Percentiles rank a stretch among this genome's conserved stretches.
These are phyloP conservation scores for Eutolmus rufibarbis DNA, from an alignment of 2,888 invertebrate species.

Conservation along the genomic window DNA sequence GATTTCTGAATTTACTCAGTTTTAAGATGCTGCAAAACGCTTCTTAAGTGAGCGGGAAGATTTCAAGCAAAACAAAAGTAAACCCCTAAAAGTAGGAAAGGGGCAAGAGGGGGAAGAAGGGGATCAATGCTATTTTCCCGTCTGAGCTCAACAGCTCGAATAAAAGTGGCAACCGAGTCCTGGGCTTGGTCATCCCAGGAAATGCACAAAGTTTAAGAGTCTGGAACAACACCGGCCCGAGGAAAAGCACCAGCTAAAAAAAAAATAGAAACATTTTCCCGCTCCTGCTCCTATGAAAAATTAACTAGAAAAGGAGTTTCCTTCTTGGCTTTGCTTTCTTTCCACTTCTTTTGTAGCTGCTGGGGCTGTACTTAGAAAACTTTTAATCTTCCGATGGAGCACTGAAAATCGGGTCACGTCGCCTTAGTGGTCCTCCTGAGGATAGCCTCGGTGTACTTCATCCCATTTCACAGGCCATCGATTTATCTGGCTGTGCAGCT, in stretches of 20 bases:
- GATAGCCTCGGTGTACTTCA: slow-evolving; percentile 10
- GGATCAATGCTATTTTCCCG: not conserved
- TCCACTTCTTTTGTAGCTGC: slow-evolving; percentile 9
- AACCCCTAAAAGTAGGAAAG: not conserved
- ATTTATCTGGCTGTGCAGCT: not conserved
- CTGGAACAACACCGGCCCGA: not conserved
- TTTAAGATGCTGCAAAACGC: slow-evolving; percentile 21
- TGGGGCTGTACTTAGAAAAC: slow-evolving; percentile 20
- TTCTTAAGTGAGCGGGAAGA: not conserved
- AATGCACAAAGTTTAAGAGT: slow-evolving; percentile 11
- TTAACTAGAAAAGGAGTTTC: slow-evolving; percentile 19
- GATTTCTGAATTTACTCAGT: not conserved
- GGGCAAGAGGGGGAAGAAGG: not conserved
- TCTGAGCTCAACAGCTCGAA: not conserved
- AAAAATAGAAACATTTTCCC: not conserved
- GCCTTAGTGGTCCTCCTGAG: slow-evolving; percentile 18
- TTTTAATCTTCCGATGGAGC: slow-evolving; percentile 23
- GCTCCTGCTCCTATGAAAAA: not conserved
- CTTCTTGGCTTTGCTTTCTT: slow-evolving; percentile 7
- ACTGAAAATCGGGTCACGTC: slow-evolving; percentile 30
- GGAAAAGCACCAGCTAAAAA: not conserved
- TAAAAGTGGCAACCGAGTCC: not conserved
- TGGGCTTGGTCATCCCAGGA: not conserved
- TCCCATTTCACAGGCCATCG: slow-evolving; percentile 29
- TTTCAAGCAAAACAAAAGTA: not conserved